phyloP scores from a whole-genome alignment of 2,113 vertebrate genomes.

The Speoplatyrhinus poulsoni region DNA sequence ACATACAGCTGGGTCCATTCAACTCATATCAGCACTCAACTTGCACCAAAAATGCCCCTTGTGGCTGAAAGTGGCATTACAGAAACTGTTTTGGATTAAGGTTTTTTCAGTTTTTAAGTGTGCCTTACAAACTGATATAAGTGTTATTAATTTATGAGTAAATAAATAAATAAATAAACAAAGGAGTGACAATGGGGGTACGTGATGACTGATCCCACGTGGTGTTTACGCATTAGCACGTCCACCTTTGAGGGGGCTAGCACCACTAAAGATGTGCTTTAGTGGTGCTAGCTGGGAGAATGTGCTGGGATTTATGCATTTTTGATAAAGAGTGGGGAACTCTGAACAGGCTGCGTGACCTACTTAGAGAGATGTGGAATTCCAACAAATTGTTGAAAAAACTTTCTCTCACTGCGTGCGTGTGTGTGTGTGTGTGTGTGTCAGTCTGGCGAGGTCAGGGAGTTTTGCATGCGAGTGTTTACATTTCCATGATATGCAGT shows the following conservation, averaged over 20 bases:
- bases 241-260: slow-evolving; percentile 72
- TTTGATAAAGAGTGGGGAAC: slow-evolving; percentile 72
- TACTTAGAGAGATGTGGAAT: slow-evolving; percentile 73
- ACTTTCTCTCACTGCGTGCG: slow-evolving; percentile 29
- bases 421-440: slow-evolving; percentile 40
- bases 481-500: slow-evolving; percentile 16
- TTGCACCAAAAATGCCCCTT: no score
- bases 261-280: slow-evolving; percentile 64
- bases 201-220: slow-evolving; percentile 44
- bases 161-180: not conserved
- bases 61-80: no score
- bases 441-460: not conserved
- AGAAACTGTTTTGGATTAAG: no score
- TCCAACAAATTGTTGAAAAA: slow-evolving; percentile 54
- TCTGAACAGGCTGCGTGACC: slow-evolving; percentile 73
- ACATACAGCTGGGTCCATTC: not conserved
- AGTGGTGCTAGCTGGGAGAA: slow-evolving; percentile 57
- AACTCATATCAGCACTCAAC: no score
- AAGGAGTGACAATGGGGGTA: slow-evolving; percentile 22
- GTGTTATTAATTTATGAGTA: slow-evolving; percentile 17
- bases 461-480: not conserved
- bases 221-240: slow-evolving; percentile 62
- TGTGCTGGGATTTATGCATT: slow-evolving; percentile 75
- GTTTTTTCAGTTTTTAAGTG: no score
- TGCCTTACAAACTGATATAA: not conserved